Evolutionary conservation across 2,113 vertebrate genomes (phyloP).

Genomic region (Accipiter cooperii): DNA sequence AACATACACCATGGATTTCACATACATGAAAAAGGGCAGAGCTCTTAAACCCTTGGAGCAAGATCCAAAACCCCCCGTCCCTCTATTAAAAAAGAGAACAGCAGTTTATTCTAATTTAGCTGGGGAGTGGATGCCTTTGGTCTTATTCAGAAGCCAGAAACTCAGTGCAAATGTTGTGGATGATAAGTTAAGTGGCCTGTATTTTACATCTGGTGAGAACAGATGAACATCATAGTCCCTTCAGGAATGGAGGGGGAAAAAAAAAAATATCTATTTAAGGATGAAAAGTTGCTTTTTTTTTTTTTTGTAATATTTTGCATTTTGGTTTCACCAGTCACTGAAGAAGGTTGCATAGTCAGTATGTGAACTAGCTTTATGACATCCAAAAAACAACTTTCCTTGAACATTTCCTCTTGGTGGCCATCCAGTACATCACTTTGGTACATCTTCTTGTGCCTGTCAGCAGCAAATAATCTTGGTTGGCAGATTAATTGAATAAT

Average conservation of each 20-base stretch:
- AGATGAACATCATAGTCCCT: not conserved
- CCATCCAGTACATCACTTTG: not conserved
- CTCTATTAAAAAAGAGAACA: not conserved
- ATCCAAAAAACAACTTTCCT: not conserved
- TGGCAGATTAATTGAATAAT: conserved; percentile 22
- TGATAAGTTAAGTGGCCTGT: not conserved
- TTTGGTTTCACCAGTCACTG: not conserved
- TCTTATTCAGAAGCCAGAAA: not conserved
- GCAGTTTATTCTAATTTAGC: not conserved
- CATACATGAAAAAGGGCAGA: not conserved
- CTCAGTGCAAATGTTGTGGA: not conserved
- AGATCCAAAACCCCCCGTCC: not conserved
- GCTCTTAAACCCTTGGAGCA: not conserved
- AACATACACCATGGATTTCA: not conserved
- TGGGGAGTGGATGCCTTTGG: not conserved
- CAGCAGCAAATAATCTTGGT: not conserved
- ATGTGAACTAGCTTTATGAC: not conserved
- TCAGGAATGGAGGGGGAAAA: not conserved
- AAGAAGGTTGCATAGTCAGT: not conserved
- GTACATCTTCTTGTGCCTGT: not conserved
- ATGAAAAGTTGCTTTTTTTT: not conserved
- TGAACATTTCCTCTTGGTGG: not conserved
- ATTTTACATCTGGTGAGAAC: not conserved
- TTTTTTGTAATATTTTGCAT: not conserved
- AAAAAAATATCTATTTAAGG: not conserved